Conservation (phyloP, 92 coral and sea anemone genomes). For the Parazoanthus darwini region DNA sequence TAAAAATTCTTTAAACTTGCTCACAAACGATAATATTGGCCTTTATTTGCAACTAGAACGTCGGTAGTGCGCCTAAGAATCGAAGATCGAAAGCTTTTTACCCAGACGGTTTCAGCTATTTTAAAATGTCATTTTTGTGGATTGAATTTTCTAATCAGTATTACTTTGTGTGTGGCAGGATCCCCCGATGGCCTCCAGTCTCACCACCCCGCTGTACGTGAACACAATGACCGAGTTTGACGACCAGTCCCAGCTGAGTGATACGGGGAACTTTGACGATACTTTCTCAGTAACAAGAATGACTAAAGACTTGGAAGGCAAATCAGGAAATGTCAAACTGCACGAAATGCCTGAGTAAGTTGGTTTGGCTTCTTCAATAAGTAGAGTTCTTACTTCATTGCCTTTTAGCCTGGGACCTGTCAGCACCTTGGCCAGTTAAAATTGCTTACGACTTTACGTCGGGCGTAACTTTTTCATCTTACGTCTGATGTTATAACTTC, state of each 20-base stretch:
- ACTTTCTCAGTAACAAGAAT: slow-evolving; percentile 34
- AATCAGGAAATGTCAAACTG: slow-evolving; percentile 63
- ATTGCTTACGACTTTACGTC: too few species aligned
- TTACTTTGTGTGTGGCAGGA: background rate
- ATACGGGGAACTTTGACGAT: slow-evolving; percentile 22
- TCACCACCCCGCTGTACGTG: slow-evolving; percentile 25
- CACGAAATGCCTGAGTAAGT: slow-evolving; percentile 87
- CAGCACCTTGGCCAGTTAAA: too few species aligned
- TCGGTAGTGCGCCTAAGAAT: too few species aligned
- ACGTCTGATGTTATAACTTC: too few species aligned
- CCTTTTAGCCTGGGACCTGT: background rate
- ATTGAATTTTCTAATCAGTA: background rate
- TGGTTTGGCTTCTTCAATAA: background rate
- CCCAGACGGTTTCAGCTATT: too few species aligned
- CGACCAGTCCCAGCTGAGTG: background rate
- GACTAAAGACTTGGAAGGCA: slow-evolving; percentile 23
- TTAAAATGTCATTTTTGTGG: background rate
- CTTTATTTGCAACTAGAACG: too few species aligned
- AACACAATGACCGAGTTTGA: slow-evolving; percentile 18
- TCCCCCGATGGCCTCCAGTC: background rate
- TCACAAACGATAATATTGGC: too few species aligned
- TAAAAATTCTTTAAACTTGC: too few species aligned
- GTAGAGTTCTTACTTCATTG: background rate
- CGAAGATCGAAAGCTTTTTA: too few species aligned
- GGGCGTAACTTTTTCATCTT: too few species aligned